Evolutionary conservation across 2,888 invertebrate species (phyloP).

Genomic region (Cheilosia variabilis): DNA sequence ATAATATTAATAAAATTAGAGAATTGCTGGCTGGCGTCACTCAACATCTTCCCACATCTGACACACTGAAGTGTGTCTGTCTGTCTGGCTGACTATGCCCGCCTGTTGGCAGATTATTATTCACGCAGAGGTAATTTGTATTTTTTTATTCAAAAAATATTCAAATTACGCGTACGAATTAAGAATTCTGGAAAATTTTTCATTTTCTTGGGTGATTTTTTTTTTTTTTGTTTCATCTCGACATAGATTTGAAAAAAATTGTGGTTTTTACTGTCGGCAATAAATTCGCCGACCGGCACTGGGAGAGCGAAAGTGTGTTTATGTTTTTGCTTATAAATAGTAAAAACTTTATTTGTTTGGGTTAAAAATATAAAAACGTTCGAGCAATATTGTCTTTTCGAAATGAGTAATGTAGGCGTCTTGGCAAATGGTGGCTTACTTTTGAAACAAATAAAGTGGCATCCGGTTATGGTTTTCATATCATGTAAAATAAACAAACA

Average conservation of each 20-base stretch:
- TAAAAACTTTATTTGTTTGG: conserved; percentile 18
- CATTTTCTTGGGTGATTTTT: neutral
- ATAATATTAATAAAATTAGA: neutral
- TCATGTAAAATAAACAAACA: neutral
- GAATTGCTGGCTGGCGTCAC: conserved; percentile 30
- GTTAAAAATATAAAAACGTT: conserved; percentile 21
- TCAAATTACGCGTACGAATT: neutral
- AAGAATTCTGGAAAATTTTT: conserved; percentile 16
- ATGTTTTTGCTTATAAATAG: conserved; percentile 12
- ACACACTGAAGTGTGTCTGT: conserved; percentile 42
- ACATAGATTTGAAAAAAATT: neutral
- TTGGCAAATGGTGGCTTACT: neutral
- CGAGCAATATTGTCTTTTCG: conserved; percentile 4
- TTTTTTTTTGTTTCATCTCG: too few species aligned
- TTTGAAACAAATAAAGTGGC: neutral
- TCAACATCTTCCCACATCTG: conserved; percentile 10
- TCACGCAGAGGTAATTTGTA: conserved; percentile 33
- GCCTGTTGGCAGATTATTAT: conserved; percentile 31
- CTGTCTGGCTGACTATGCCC: conserved; percentile 24
- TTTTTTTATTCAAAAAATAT: neutral
- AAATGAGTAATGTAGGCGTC: conserved; percentile 19
- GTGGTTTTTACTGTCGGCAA: conserved; percentile 16
- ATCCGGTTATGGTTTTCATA: neutral
- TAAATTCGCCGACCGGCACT: conserved; percentile 29
- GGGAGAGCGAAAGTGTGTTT: conserved; percentile 17